phyloP scores from a whole-genome alignment of 1,140 invertebrate genomes.

The Drosophila bocki region DNA sequence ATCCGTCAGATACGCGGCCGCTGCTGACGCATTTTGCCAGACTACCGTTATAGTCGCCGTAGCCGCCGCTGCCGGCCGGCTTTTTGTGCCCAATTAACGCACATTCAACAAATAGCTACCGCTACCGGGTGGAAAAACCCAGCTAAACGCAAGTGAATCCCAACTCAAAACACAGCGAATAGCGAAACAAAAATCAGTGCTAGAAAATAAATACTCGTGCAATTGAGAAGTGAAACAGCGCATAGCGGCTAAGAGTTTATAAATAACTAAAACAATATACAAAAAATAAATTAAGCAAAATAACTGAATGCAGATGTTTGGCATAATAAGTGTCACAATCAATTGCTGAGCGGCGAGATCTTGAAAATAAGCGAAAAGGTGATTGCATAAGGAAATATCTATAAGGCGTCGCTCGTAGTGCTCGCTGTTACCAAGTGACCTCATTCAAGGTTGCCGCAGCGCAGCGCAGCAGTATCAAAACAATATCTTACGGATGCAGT shows the following conservation, averaged over 20 bases:
- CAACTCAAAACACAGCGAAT: neutral
- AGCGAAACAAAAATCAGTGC: constrained; percentile 6
- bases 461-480: constrained; percentile 7
- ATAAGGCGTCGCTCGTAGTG: constrained; percentile 8
- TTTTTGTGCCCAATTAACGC: constrained; percentile 84
- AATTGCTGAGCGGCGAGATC: constrained; percentile 58
- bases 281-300: constrained; percentile 33
- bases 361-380: constrained; percentile 53
- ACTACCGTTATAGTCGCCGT: constrained; percentile 43
- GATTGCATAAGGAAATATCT: constrained; percentile 70
- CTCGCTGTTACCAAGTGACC: constrained; percentile 63
- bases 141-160: neutral
- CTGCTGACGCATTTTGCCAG: constrained; percentile 70
- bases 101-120: constrained; percentile 64
- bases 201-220: constrained; percentile 10
- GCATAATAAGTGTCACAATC: constrained; percentile 74
- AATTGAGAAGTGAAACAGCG: constrained; percentile 11
- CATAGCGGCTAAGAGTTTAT: constrained; percentile 9
- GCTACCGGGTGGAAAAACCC: neutral
- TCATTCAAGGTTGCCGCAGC: constrained; percentile 59
- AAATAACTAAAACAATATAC: constrained; percentile 21
- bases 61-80: constrained; percentile 75
- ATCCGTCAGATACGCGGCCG: constrained; percentile 75
- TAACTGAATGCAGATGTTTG: constrained; percentile 74
- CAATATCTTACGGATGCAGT: constrained; percentile 31